phyloP scores from a whole-genome alignment of 2,797 vertebrate genomes.

The Labroides dimidiatus region DNA sequence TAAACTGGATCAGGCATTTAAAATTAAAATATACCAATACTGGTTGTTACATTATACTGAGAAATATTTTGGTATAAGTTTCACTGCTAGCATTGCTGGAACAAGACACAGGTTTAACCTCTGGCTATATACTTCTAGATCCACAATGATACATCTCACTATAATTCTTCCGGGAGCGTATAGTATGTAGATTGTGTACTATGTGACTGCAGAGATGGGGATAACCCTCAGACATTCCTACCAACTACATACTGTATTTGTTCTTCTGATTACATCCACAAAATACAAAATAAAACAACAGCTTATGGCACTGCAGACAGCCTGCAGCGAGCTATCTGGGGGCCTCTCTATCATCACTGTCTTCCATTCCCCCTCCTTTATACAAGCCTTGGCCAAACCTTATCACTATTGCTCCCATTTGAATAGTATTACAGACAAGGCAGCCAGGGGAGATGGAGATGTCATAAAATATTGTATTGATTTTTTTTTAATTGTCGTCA shows the following conservation, averaged over 20 bases:
- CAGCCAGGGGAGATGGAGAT: constrained; percentile 56
- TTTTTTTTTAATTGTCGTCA: constrained; percentile 66
- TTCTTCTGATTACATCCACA: constrained; percentile 73
- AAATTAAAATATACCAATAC: too few species aligned
- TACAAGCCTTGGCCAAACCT: constrained; percentile 62
- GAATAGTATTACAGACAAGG: constrained; percentile 66
- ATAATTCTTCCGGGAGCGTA: constrained; percentile 31
- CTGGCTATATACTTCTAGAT: constrained; percentile 38
- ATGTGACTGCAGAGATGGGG: constrained; percentile 43
- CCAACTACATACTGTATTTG: constrained; percentile 65
- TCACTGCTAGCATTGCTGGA: neutral
- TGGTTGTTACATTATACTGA: neutral
- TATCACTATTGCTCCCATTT: constrained; percentile 68
- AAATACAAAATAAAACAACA: constrained; percentile 72
- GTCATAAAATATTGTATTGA: constrained; percentile 69
- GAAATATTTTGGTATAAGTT: neutral
- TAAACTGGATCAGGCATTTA: neutral
- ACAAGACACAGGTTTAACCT: constrained; percentile 31
- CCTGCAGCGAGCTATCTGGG: constrained; percentile 69
- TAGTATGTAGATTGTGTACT: constrained; percentile 47
- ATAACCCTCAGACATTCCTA: constrained; percentile 58
- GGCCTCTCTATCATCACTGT: constrained; percentile 55
- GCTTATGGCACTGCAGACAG: constrained; percentile 67
- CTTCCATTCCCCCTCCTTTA: constrained; percentile 42
- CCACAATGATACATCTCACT: constrained; percentile 37